phyloP scores from a whole-genome alignment of 2,797 vertebrate genomes.

The Odontamblyopus rebecca region DNA sequence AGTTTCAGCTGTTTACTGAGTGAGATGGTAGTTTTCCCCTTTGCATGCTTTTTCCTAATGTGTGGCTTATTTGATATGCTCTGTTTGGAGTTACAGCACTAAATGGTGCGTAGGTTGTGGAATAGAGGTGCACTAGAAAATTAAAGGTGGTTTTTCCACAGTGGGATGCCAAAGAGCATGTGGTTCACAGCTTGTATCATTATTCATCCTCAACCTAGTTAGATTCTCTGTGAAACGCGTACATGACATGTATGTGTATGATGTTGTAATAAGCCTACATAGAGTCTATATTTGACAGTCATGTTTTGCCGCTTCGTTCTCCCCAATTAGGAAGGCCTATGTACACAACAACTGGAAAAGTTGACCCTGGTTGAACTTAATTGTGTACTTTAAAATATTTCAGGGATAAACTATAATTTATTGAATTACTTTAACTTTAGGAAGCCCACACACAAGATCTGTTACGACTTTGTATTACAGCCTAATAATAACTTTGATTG shows the following conservation, averaged over 20 bases:
- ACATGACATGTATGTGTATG: conserved; percentile 10
- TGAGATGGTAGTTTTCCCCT: conserved; percentile 39
- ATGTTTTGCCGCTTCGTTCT: background rate
- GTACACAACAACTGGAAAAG: conserved; percentile 1
- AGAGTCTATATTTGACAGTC: background rate
- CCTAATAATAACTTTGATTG: background rate
- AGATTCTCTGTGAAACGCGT: background rate
- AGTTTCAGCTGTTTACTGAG: conserved; percentile 38
- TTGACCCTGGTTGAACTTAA: conserved; percentile 19
- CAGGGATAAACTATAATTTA: background rate
- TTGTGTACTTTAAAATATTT: background rate
- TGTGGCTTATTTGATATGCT: conserved; percentile 66
- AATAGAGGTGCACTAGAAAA: conserved; percentile 53
- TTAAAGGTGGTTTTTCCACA: conserved; percentile 73
- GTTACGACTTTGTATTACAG: too few species aligned
- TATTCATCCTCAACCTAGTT: conserved; percentile 37
- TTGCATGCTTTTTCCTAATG: conserved; percentile 54
- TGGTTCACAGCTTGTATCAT: conserved; percentile 46
- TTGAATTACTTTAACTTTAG: background rate
- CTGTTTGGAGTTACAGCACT: conserved; percentile 67
- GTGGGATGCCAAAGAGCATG: conserved; percentile 57
- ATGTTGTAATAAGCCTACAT: background rate
- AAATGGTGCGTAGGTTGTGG: conserved; percentile 60
- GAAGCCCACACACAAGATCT: too few species aligned
- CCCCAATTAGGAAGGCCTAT: background rate